These are phyloP conservation scores for Echeneis naucrates DNA, from an alignment of 2,797 vertebrate genomes.

Conservation along the genomic window DNA sequence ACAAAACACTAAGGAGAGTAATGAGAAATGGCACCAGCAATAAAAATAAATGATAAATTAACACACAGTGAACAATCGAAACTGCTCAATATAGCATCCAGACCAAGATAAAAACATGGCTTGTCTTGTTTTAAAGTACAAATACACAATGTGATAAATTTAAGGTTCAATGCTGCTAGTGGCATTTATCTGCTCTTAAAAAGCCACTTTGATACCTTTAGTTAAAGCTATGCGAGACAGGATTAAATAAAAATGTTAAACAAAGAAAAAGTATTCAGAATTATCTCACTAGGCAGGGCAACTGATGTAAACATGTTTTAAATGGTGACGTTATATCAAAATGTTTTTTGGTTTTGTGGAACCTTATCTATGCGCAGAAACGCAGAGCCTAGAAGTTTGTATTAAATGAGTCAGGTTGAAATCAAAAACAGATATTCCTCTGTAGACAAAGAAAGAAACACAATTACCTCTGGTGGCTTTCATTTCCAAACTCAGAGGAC, in stretches of 20 bases:
- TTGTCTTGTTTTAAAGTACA: background rate
- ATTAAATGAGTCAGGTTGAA: background rate
- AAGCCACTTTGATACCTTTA: background rate
- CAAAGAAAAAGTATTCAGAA: background rate
- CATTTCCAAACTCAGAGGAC: conserved; percentile 18
- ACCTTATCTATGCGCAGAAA: background rate
- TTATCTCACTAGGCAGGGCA: background rate
- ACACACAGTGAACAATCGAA: background rate
- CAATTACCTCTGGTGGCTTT: conserved; percentile 15
- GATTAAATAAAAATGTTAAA: background rate
- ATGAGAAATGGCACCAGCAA: background rate
- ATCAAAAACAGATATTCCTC: conserved; percentile 19
- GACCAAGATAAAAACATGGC: no score
- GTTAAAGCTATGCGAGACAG: background rate
- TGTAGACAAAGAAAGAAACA: conserved; percentile 10
- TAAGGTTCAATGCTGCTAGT: background rate
- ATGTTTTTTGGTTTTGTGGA: background rate
- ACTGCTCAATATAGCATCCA: background rate
- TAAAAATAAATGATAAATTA: background rate
- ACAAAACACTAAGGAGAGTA: background rate
- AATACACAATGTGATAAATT: background rate
- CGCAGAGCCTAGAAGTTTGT: background rate
- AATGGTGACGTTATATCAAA: background rate
- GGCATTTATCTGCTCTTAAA: background rate
- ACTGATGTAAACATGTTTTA: background rate